Percentiles rank a stretch among this genome's conserved stretches.
phyloP scores from a whole-genome alignment of 2,113 vertebrate genomes.

The Macrotis lagotis region DNA sequence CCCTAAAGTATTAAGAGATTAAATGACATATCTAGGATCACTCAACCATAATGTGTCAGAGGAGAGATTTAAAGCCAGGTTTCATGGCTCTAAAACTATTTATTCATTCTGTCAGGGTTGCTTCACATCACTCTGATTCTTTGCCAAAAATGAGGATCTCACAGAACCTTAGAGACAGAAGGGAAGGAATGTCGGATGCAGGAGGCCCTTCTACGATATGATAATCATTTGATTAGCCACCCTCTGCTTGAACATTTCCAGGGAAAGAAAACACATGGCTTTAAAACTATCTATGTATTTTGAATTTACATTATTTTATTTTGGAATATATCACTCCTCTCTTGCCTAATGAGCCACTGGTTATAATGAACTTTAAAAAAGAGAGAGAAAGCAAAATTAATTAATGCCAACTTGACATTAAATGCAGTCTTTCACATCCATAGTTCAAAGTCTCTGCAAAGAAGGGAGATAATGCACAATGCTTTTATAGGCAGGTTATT shows the following conservation, averaged over 20 bases:
- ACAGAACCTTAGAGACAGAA: conserved; percentile 6
- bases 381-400: conserved; percentile 33
- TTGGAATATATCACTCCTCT: conserved; percentile 6
- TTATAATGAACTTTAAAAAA: conserved; percentile 40
- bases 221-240: conserved; percentile 14
- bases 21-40: background rate
- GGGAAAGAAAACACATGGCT: conserved; percentile 11
- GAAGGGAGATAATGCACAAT: background rate
- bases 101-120: background rate
- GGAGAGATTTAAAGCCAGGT: background rate
- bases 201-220: background rate
- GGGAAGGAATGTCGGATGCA: background rate
- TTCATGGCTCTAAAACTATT: background rate
- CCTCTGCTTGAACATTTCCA: conserved; percentile 12
- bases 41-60: background rate
- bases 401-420: background rate
- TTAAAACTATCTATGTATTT: background rate
- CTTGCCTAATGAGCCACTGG: background rate
- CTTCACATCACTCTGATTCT: conserved; percentile 1
- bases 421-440: background rate
- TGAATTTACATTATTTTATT: conserved; percentile 33
- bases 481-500: background rate
- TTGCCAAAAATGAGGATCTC: conserved; percentile 39
- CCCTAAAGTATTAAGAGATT: background rate
- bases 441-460: background rate